phyloP scores from a whole-genome alignment of 2,888 invertebrate genomes.

The Cosmopolites sordidus region DNA sequence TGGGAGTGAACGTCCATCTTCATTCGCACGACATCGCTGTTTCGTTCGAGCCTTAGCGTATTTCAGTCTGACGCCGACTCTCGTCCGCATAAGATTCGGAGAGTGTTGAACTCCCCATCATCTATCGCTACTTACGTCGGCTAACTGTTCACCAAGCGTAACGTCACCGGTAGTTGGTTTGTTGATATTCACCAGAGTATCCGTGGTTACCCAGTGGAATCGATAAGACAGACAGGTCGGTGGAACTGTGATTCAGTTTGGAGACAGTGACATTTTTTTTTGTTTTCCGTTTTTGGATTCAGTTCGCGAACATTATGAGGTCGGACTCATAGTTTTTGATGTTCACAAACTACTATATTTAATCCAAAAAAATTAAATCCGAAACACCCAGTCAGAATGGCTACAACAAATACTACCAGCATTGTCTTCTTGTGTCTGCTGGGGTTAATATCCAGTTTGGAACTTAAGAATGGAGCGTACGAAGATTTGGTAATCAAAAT shows the following conservation, averaged over 20 bases:
- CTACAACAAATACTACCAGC: conserved; percentile 1
- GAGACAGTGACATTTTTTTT: conserved; percentile 7
- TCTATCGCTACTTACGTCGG: conserved; percentile 13
- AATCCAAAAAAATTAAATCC: neutral
- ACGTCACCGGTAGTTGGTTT: conserved; percentile 17
- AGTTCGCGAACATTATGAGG: neutral
- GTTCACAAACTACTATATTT: neutral
- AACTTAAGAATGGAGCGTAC: conserved; percentile 48
- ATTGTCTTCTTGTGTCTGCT: conserved; percentile 16
- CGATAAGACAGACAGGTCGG: conserved; percentile 17
- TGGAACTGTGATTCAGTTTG: conserved; percentile 10
- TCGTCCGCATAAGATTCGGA: conserved; percentile 5
- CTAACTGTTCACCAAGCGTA: conserved; percentile 23
- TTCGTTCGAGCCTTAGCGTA: conserved; percentile 10
- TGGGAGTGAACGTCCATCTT: conserved; percentile 30
- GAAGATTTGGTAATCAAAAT: conserved; percentile 50
- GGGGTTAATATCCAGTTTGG: conserved; percentile 30
- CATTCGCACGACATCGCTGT: conserved; percentile 8
- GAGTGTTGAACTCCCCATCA: conserved; percentile 2
- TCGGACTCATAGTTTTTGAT: neutral
- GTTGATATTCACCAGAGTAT: conserved; percentile 22
- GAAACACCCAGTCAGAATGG: conserved; percentile 2
- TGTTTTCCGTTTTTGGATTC: conserved; percentile 1
- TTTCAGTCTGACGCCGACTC: conserved; percentile 24
- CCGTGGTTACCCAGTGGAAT: conserved; percentile 22